These are phyloP conservation scores for Dryomyza anilis DNA, from an alignment of 2,888 invertebrate genomes.

Conservation along the genomic window DNA sequence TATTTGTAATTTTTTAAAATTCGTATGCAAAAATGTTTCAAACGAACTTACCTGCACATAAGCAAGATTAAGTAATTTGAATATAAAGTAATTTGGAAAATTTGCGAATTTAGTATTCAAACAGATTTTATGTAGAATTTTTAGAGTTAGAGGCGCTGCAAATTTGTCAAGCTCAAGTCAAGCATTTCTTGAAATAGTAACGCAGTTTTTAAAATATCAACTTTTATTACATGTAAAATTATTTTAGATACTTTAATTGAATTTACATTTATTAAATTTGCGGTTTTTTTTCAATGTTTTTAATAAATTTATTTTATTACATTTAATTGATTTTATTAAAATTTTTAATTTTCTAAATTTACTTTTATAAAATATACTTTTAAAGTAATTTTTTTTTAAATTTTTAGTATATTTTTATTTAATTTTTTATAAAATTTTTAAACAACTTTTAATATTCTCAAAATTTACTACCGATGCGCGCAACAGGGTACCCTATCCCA, in stretches of 20 bases:
- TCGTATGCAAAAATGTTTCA: too few relatives aligned
- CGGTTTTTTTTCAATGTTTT: too few relatives aligned
- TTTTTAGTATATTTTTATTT: slow-evolving; percentile 26
- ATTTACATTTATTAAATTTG: too few relatives aligned
- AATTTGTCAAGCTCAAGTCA: slow-evolving; percentile 54
- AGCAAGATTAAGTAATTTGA: neutral
- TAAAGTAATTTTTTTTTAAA: slow-evolving; percentile 22
- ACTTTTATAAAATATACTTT: too few relatives aligned
- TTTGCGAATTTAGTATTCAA: neutral
- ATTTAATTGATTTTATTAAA: too few relatives aligned
- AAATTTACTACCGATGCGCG: slow-evolving; percentile 52
- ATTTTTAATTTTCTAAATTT: too few relatives aligned
- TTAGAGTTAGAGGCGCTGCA: slow-evolving; percentile 31
- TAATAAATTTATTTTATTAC: too few relatives aligned
- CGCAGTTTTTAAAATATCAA: slow-evolving; percentile 1
- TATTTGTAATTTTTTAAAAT: too few relatives aligned
- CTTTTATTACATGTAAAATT: neutral
- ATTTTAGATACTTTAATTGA: slow-evolving; percentile 9
- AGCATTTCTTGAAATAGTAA: too few relatives aligned
- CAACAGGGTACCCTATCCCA: slow-evolving; percentile 96
- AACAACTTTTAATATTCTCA: slow-evolving; percentile 23
- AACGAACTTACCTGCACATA: slow-evolving; percentile 29
- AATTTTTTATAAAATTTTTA: slow-evolving; percentile 26
- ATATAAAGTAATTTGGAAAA: neutral
- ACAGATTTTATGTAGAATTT: neutral